Evolutionary conservation across 2,888 invertebrate species (phyloP), one percentile per base, ranked within the genome.

Genomic region (Drosophila borborema): DNA sequence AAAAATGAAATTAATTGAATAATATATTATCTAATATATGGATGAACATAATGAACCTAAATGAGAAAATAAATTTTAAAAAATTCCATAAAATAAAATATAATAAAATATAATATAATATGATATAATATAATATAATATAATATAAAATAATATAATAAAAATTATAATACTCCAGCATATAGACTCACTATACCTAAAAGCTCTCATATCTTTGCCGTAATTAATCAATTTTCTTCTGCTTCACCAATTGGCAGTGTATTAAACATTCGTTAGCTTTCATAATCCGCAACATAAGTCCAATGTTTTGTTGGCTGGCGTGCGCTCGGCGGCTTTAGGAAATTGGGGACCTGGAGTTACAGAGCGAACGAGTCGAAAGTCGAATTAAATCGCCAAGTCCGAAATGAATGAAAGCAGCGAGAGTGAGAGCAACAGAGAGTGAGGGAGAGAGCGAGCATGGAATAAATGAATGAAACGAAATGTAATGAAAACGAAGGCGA

Each of bases 381-480:
- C 76, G 86, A 90, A 86, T 88, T 90, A 86, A 90, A 82, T 88
- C 83, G 83, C 61, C 74, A 74, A 78, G 75, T 74, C 80, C 77
- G 71, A 88, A 90, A 88, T 88, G 76, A 86, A 86, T 86, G 82
- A 72, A 80, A 63, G 78, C 72, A 80, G 69, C 65, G 38, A 60
- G 71, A 66, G 66, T 65, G 48, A 28, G 28, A 3, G 48, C 23
- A 4, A 2, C 23, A 46, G 45, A 12, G 49, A 10, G 49, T 2
- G 49, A 31, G 31, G 5, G 31, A 5, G n/a, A 31, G 46, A 28
- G 48, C 0, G 28, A 4, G 18, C n/a, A 5, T 55, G 58, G 88
- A 89, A 85, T 89, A 89, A 88, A 88, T 88, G 90, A 86, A 86
- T 80, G 75, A 74, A 71, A 74, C 78, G 64, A 78, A 81, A 69